Conservation (phyloP, 2,797 vertebrate genomes). For the Sebastes dallii region DNA sequence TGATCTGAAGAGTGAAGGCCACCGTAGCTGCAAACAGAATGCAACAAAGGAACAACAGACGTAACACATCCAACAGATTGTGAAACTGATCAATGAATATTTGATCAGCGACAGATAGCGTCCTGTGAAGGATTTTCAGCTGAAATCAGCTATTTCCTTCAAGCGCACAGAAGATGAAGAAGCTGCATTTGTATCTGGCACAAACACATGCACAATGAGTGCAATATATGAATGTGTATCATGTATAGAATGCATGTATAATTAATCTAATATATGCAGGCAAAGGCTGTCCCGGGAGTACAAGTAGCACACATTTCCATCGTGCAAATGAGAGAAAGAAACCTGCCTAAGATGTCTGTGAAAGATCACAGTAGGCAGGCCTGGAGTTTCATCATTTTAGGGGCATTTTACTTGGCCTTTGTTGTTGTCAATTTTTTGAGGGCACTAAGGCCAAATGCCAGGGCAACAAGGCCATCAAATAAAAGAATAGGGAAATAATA, state of each 20-base stretch:
- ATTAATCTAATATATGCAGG: conserved; percentile 32
- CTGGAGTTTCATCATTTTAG: background rate
- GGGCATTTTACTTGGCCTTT: background rate
- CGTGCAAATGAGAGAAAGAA: conserved; percentile 8
- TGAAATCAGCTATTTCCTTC: conserved; percentile 52
- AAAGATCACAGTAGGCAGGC: background rate
- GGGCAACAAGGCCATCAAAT: background rate
- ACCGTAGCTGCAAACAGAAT: conserved; percentile 18
- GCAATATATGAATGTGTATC: conserved; percentile 26
- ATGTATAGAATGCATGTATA: conserved; percentile 21
- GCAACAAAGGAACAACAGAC: conserved; percentile 21
- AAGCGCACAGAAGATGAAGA: conserved; percentile 7
- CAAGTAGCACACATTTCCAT: conserved; percentile 15
- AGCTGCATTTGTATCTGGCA: conserved; percentile 16
- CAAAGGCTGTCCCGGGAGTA: background rate
- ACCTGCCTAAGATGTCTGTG: background rate
- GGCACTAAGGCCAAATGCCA: background rate
- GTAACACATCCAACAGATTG: conserved; percentile 23
- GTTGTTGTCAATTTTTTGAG: background rate
- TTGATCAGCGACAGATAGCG: conserved; percentile 36
- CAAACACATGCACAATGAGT: background rate
- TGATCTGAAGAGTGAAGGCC: conserved; percentile 63
- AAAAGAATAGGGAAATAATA: background rate
- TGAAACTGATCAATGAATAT: conserved; percentile 63
- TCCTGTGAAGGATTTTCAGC: conserved; percentile 24